Conservation (phyloP, 2,888 invertebrate genomes). For the Pheosia tremula region DNA sequence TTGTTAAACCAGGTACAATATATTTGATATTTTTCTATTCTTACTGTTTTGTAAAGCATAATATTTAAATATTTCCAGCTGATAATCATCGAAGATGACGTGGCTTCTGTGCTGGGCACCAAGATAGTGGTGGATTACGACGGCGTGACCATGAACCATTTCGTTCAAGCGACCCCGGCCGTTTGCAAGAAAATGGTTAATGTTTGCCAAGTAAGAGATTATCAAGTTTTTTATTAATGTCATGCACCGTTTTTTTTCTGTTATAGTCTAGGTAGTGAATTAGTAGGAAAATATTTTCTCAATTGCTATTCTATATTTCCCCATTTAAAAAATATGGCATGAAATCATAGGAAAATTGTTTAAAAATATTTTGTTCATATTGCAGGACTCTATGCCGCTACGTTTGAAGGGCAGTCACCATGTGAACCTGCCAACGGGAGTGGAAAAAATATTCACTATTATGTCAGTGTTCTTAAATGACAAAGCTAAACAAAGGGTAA, state of each 20-base stretch:
- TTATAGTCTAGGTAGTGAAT: too few species aligned
- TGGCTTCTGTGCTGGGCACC: slow-evolving; percentile 80
- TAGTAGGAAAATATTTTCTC: too few species aligned
- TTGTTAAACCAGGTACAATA: too few species aligned
- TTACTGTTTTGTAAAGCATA: not conserved
- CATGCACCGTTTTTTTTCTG: too few species aligned
- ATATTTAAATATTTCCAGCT: slow-evolving; percentile 64
- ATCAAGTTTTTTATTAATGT: too few species aligned
- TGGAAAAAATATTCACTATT: slow-evolving; percentile 83
- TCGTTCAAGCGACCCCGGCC: slow-evolving; percentile 83
- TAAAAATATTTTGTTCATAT: too few species aligned
- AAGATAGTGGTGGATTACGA: slow-evolving; percentile 70
- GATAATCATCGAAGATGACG: slow-evolving; percentile 85
- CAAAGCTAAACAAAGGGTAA: slow-evolving; percentile 85
- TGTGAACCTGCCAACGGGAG: slow-evolving; percentile 81
- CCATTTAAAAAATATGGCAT: too few species aligned
- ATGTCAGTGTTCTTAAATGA: slow-evolving; percentile 83
- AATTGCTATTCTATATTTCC: too few species aligned
- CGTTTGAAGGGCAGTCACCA: slow-evolving; percentile 85
- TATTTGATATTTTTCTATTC: too few species aligned
- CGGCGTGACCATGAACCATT: slow-evolving; percentile 81
- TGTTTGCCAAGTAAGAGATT: slow-evolving; percentile 54
- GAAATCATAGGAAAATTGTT: too few species aligned
- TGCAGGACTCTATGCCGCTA: slow-evolving; percentile 85
- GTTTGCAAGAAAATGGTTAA: slow-evolving; percentile 84